Base-by-base conservation (phyloP, 2,888 invertebrate genomes). In the Copidosoma aretas region DNA sequence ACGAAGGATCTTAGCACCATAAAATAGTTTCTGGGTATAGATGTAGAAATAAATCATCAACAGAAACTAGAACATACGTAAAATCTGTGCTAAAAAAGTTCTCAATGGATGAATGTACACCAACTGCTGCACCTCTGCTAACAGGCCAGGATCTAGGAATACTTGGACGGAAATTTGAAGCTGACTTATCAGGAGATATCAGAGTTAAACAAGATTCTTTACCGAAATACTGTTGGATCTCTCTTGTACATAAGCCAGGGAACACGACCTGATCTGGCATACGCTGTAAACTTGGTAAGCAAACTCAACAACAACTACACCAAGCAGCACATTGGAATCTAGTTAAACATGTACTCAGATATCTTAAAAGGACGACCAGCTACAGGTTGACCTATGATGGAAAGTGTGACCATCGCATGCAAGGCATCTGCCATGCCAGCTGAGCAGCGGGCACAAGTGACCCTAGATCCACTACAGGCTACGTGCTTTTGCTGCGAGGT, bases 221-320 rank as follows among this genome's bases (percentile, higher is more conserved):
- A 75, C 68, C 71, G 73, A 39, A 74, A 75, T 72, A 74, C 72
- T 0, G 67, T 76, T 12, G 75, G 75, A 15, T 72, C 73, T 49
- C 17, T 76, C 17, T 51, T 73, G 12, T 75, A 77, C 64, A 51
- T 77, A 15, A 61, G 52, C 0, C 77, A 61, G n/a, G 68, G 59
- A 1, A 63, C 59, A 12, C 4, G 56, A 54, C 70, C 70, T 10
- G 69, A 73, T 41, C 60, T 69, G 15, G n/a, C 64, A 14, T 66
- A 43, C 25, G 64, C 72, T 17, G 64, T 70, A 46, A 49, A 56
- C 24, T 49, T 41, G 25, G 67, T 46, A 8, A 41, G 65, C 58
- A 14, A 68, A 68, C 51, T 10, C 41, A 70, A 56, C 62, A 64
- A 19, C 70, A 67, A 21, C 3, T 64, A 12, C 25, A 59, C 39